Evolutionary conservation across 2,113 vertebrate genomes (phyloP), one percentile per base, ranked within the genome.

Genomic region (Onychostruthus taczanowskii): DNA sequence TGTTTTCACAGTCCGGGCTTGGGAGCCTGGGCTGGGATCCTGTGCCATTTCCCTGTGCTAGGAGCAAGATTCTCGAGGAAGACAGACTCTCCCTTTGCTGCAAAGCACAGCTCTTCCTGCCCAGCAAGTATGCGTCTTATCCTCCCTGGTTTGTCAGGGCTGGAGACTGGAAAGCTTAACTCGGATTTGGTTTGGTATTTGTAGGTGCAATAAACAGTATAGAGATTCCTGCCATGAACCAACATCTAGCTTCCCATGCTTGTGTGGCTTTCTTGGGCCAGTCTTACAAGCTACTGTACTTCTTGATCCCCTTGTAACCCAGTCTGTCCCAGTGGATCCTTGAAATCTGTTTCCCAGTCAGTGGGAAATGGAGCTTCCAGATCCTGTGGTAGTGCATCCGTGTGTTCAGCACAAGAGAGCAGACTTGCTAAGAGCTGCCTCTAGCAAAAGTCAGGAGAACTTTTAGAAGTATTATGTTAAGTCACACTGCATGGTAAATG

Each of bases 1-100:
- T 97, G 96, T 95, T 97, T 96, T 95, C 67, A 86, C 74, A 96
- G 94, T 76, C 85, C 90, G 33, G 58, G 89, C 92, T 67, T 69
- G 68, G 82, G 88, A 96, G 93, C 59, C 90, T 67, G 79, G 87
- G 87, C 92, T 85, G 90, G 94, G 90, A 93, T 91, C 82, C 90
- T 86, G 76, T 86, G 90, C 85, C 67, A 90, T 93, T 94, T 94
- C 76, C 86, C 83, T 1, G 22, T 66, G 76, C 95, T 93, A 31
- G 75, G n/a, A 91, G 72, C 52, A 43, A 39, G 87, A 84, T 58
- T 88, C 70, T 95, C 0, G 2, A 87, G 73, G 86, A 93, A 89
- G 91, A 35, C 64, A 62, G 84, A 87, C 80, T 93, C 84, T 93
- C 89, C 94, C 72, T 94, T 84, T 70, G 86, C 91, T 73, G 73